A percentile compares a stretch with the other conserved stretches of the same genome.
Evolutionary conservation across 2,113 vertebrate species (phyloP).

Genomic region (Geothlypis trichas): DNA sequence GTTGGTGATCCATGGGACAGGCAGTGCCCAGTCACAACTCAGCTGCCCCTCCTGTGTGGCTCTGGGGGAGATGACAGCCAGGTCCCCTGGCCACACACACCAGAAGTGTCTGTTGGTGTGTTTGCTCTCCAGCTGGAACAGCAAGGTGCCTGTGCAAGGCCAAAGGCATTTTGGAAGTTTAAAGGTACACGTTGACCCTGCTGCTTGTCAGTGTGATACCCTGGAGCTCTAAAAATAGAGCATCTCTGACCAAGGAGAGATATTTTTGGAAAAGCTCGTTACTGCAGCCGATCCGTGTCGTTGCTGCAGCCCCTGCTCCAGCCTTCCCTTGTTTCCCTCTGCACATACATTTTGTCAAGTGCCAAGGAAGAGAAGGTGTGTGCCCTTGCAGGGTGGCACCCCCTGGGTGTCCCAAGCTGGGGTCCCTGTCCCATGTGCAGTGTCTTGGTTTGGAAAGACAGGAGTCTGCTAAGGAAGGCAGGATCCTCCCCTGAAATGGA

Average conservation of each 20-base stretch:
- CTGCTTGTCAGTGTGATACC: neutral
- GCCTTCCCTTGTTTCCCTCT: neutral
- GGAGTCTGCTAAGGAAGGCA: too few species aligned
- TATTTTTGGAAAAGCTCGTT: conserved; percentile 25
- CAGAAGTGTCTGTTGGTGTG: neutral
- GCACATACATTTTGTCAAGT: neutral
- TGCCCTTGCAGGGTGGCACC: neutral
- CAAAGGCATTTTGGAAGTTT: neutral
- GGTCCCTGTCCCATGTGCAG: neutral
- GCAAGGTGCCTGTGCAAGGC: neutral
- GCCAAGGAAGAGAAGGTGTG: neutral
- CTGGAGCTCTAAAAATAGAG: neutral
- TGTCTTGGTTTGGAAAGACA: too few species aligned
- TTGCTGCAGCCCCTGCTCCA: neutral
- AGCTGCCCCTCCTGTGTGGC: accelerated
- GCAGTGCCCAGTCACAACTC: accelerated
- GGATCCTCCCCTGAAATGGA: too few species aligned
- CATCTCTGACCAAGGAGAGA: neutral
- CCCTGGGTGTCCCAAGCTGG: neutral
- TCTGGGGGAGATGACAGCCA: neutral
- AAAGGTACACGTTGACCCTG: neutral
- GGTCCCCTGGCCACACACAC: neutral
- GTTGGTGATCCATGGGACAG: accelerated
- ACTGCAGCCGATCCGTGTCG: neutral
- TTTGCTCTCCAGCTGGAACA: neutral